Base-by-base conservation (phyloP, 2,888 invertebrate genomes). In the Ophion obscuratus region DNA sequence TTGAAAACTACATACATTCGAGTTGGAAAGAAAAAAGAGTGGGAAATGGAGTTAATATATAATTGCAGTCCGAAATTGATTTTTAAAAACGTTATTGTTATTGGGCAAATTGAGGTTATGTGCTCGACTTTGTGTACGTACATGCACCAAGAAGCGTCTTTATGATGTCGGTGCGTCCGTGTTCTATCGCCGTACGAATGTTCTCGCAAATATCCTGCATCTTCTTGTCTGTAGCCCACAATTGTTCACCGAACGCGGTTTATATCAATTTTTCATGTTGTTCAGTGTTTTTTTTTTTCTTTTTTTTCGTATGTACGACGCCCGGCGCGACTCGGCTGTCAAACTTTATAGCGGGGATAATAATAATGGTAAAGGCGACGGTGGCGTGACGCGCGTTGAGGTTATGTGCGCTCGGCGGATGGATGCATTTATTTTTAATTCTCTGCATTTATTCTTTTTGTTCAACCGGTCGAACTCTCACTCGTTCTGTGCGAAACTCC, bases 81-180 rank as follows among this genome's bases (percentile, higher is more conserved):
- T 1, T 3, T 17, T 4, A 53, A 14, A 53, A 53, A 53, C 17
- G 17, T 17, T 53, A 53, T 70, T 70, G 53, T 70, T 70, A 70
- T 70, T 70, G 53, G 83, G 64, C 71, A 81, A 82, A 81, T 40
- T 81, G 84, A 88, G 88, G 88, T 89, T 86, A 88, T 78, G 36
- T 17, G 53, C 11, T 61, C 17, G 53, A 59, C 68, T 88, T 71
- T 87, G 86, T 84, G 85, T 91, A 93, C 95, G 94, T 93, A 95
- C 95, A 95, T 83, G 95, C 95, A 87, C 95, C 95, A 79, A 96
- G 92, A 62, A 96, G 92, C 44, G 95, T 94, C 89, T 95, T 94
- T 62, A 96, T 94, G 86, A 96, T 95, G 90, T 96, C 96, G 62
- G 95, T 95, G 84, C 96, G 94, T 70, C 95, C 95, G 87, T 95